phyloP scores from a whole-genome alignment of 2,797 vertebrate species.

The Mastacembelus armatus region DNA sequence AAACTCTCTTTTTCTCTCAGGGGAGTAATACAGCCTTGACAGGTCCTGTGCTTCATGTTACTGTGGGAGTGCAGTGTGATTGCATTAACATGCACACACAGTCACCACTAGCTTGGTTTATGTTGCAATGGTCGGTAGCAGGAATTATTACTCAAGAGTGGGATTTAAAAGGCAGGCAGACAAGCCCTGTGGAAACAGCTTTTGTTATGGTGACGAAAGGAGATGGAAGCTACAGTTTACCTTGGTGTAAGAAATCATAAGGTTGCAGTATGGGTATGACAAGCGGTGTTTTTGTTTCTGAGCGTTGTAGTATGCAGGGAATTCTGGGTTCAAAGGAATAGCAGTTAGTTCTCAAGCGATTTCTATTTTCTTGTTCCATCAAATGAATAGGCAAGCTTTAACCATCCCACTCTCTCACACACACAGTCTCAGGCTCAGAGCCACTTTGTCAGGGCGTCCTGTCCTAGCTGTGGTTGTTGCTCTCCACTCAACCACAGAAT shows the following conservation, averaged over 20 bases:
- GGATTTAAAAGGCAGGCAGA: conserved; percentile 7
- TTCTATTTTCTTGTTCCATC: conserved; percentile 73
- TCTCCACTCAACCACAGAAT: conserved; percentile 76
- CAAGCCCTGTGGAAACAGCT: conserved; percentile 26
- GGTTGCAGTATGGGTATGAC: conserved; percentile 21
- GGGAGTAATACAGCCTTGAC: conserved; percentile 9
- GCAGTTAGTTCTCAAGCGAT: conserved; percentile 68
- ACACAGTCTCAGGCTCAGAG: conserved; percentile 57
- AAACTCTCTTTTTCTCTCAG: conserved; percentile 1
- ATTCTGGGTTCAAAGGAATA: conserved; percentile 63
- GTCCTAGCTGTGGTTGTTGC: conserved; percentile 72
- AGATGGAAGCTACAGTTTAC: conserved; percentile 22
- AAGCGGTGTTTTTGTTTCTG: conserved; percentile 35
- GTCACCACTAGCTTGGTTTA: conserved; percentile 29
- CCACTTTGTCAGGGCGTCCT: conserved; percentile 70
- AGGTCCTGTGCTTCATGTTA: conserved; percentile 12
- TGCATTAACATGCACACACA: conserved; percentile 50
- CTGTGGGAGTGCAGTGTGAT: conserved; percentile 29
- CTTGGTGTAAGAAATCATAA: conserved; percentile 2
- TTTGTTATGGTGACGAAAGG: conserved; percentile 28
- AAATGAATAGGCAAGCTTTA: conserved; percentile 74
- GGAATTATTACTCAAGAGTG: conserved; percentile 38
- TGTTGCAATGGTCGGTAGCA: conserved; percentile 12
- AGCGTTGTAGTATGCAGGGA: conserved; percentile 50
- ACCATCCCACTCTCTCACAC: conserved; percentile 58